Base-by-base conservation (phyloP, 1,140 invertebrate genomes). In the Diploscapter pachys region DNA sequence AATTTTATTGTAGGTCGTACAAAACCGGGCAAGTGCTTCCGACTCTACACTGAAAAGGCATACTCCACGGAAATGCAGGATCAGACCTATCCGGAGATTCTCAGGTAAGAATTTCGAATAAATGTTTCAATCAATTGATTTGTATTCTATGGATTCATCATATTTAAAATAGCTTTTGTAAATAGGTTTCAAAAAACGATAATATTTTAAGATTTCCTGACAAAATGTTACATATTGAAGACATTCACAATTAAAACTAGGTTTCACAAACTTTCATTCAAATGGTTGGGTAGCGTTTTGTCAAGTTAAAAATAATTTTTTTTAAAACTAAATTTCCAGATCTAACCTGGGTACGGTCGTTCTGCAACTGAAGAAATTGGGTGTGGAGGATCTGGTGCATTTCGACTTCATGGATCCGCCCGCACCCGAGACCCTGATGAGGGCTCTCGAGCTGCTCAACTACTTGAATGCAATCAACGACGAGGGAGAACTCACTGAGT, bases 391-490 rank as follows among this genome's bases (percentile, higher is more conserved):
- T 89, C 88, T 99, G 80, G 96, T 99, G 55, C 96, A 99, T 87
- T 99, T 99, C 88, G 96, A 99, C 88, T 99, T 99, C 87, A 99
- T 99, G 96, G 96, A 99, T 89, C 96, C 96, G 13, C 96, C 96
- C 49, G 97, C 97, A n/a, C 97, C 97, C 0, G 96, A 99, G 89
- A 99, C 97, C 0, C 88, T 99, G n/a, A 99, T 99, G 96, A 88
- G 96, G 86, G 96, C 97, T 3, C 86, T 99, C 70, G 97, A 99
- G 88, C 88, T 99, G 68, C 88, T 99, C 6, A 99, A 99, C 88
- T 99, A 99, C 86, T 88, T 99, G 69, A 94, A 93, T 4, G 94
- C 94, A 0, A 89, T 98, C 31, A 96, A 99, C 82, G 97, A 99
- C 87, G 95, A 98, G 92, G 88, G 95, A 65, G 95, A 96, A 86